Base-by-base conservation (phyloP, 1,140 invertebrate species). In the Bombus confusus region DNA sequence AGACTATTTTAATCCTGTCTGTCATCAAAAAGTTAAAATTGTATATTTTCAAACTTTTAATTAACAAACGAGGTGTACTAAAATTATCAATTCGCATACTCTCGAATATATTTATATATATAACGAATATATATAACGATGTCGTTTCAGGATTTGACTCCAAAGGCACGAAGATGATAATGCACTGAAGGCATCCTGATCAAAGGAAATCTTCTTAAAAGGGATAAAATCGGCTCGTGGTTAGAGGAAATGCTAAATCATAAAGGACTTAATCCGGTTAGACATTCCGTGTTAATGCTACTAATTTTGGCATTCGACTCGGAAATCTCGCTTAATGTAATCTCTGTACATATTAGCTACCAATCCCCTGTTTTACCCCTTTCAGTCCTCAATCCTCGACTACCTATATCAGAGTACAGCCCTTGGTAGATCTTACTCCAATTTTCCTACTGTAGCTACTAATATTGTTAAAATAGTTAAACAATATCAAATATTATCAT, bases 241-340 rank as follows among this genome's bases (percentile, higher is more conserved):
- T 43, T 52, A 34, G 41, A n/a, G 28, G 6, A 62, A 71, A 81
- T n/a, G 64, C n/a, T 64, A 73, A 77, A 86, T 83, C 81, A 72
- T 37, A n/a, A 52, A n/a, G 74, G 43, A 66, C 43, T 62, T 83
- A 82, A 78, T 72, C 74, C 47, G 71, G 72, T 68, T 71, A 86
- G 72, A 83, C 52, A 39, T 86, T 59, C 62, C 75, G 31, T 59
- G 64, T 85, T 76, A 86, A 80, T 81, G 83, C 74, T 83, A 88
- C 88, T 87, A 86, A 86, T 86, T 87, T 85, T 76, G 78, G 31
- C 62, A 78, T 89, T 88, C 64, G 80, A 86, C 69, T 78, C 73
- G 86, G 79, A 88, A 86, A 89, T 88, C 87, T 88, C 76, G 86
- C 75, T 86, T 89, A 88, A 88, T 86, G 73, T 83, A 86, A 88